phyloP scores from a whole-genome alignment of 2,888 invertebrate genomes.

The Criorhina ranunculi region DNA sequence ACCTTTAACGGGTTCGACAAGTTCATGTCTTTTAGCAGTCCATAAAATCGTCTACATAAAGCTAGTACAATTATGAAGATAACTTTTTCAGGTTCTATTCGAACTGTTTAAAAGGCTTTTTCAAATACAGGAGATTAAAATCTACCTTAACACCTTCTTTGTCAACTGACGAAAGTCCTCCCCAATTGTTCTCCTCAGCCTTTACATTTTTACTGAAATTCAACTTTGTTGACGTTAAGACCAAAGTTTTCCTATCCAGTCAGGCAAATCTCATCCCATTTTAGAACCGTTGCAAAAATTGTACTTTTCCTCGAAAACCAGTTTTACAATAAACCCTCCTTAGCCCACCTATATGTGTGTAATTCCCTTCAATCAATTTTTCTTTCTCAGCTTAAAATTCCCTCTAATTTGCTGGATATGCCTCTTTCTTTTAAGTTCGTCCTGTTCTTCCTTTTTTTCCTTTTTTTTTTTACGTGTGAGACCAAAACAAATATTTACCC shows the following conservation, averaged over 20 bases:
- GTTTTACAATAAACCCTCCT: conserved; percentile 20
- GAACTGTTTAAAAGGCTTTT: no score
- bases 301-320: conserved; percentile 11
- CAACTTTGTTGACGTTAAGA: no score
- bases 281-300: conserved; percentile 12
- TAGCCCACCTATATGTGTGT: conserved; percentile 19
- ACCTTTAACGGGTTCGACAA: no score
- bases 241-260: background rate
- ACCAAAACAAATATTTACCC: conserved; percentile 79
- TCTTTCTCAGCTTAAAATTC: conserved; percentile 22
- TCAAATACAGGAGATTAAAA: no score
- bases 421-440: conserved; percentile 7
- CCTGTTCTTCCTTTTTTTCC: conserved; percentile 20
- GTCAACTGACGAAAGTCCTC: no score
- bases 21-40: no score
- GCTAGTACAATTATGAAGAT: no score
- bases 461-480: conserved; percentile 72
- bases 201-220: no score
- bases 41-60: no score
- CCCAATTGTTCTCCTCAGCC: no score
- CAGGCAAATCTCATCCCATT: background rate
- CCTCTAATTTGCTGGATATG: conserved; percentile 16
- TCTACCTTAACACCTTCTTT: no score
- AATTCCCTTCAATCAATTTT: conserved; percentile 33
- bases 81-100: no score